Percentiles rank a stretch among this genome's conserved stretches.
These are phyloP conservation scores for Dicyrtomina minuta DNA, from an alignment of 2,888 invertebrate genomes.

Conservation along the genomic window DNA sequence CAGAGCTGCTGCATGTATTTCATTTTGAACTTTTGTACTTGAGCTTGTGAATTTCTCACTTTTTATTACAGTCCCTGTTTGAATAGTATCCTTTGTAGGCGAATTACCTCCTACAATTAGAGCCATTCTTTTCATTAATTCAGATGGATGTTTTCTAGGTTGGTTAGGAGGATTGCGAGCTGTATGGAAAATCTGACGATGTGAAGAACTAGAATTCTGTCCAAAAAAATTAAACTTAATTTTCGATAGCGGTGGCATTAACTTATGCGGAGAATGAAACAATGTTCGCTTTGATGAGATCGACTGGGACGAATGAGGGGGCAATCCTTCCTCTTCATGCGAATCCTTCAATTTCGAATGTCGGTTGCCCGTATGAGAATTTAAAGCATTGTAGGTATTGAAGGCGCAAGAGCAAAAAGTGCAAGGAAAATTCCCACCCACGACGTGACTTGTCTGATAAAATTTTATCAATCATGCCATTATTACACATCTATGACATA, in stretches of 20 bases:
- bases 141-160: background rate
- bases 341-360: background rate
- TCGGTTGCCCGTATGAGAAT: constrained; percentile 10
- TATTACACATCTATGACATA: too few relatives aligned
- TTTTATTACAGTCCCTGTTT: too few relatives aligned
- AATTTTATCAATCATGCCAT: background rate
- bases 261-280: background rate
- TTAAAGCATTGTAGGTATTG: constrained; percentile 23
- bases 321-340: too few relatives aligned
- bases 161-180: background rate
- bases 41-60: background rate
- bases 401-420: constrained; percentile 17
- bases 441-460: constrained; percentile 16
- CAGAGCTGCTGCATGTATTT: background rate
- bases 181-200: too few relatives aligned
- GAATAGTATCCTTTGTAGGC: background rate
- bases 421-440: constrained; percentile 14
- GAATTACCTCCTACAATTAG: constrained; percentile 15
- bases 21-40: background rate
- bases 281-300: background rate
- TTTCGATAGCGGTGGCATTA: constrained; percentile 1
- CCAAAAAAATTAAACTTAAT: constrained; percentile 15
- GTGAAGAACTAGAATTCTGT: background rate
- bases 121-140: constrained; percentile 20
- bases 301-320: background rate